Evolutionary conservation across 2,113 vertebrate species (phyloP).

Genomic region (Abramis brama): DNA sequence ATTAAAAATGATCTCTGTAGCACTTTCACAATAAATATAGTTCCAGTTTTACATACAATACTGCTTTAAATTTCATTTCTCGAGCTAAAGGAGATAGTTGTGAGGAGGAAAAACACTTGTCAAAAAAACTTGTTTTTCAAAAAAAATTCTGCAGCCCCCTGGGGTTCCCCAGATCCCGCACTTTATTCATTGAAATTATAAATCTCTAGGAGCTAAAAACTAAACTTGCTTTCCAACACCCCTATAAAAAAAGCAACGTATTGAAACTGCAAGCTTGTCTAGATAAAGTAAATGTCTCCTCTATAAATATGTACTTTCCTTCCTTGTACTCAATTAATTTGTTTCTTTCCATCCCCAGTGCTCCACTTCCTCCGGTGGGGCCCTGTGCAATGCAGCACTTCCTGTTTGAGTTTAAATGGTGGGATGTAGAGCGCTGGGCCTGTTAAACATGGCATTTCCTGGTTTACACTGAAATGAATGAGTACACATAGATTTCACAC

Average conservation of each 20-base stretch:
- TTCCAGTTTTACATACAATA: background rate
- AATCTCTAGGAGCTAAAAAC: background rate
- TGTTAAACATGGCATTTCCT: slow-evolving; percentile 4
- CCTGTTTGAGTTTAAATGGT: slow-evolving; percentile 29
- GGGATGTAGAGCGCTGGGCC: background rate
- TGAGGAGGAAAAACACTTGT: background rate
- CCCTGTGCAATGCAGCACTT: slow-evolving; percentile 24
- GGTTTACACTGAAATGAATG: background rate
- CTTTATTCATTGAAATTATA: background rate
- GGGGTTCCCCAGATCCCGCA: too few species aligned
- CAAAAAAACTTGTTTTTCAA: too few species aligned
- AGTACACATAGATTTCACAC: background rate
- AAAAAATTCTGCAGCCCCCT: background rate
- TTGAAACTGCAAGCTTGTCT: background rate
- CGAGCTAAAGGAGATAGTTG: background rate
- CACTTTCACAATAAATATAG: background rate
- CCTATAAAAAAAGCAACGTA: background rate
- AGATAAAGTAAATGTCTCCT: background rate
- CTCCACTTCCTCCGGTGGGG: slow-evolving; percentile 23
- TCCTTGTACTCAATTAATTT: slow-evolving; percentile 3
- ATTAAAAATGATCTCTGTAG: background rate
- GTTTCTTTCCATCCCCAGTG: slow-evolving; percentile 18
- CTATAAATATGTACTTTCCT: slow-evolving; percentile 26
- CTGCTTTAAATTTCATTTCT: background rate
- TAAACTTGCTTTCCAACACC: background rate